Percentiles rank a stretch among this genome's conserved stretches.
These are phyloP conservation scores for Drosophila micromelanica DNA, from an alignment of 1,140 invertebrate genomes.

Conservation along the genomic window DNA sequence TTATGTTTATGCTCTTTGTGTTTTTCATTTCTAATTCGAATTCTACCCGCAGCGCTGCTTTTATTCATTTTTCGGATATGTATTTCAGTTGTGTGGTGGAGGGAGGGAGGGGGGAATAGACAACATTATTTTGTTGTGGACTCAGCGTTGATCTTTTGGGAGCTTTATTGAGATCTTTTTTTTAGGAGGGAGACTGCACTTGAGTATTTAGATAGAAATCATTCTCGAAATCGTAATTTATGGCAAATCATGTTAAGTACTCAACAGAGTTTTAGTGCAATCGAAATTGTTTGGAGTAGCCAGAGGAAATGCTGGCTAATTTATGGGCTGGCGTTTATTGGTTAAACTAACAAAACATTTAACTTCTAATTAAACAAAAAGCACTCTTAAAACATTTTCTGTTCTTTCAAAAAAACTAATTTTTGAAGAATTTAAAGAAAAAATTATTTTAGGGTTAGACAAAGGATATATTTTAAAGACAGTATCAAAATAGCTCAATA, in stretches of 20 bases:
- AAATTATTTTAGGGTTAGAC: no score
- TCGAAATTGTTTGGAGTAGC: conserved; percentile 8
- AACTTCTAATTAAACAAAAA: neutral
- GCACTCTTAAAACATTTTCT: no score
- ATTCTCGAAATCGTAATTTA: conserved; percentile 37
- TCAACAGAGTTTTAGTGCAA: neutral
- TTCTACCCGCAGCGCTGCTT: conserved; percentile 34
- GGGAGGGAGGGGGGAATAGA: conserved; percentile 2
- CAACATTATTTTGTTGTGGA: conserved; percentile 17
- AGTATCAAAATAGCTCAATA: no score
- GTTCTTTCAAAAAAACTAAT: no score
- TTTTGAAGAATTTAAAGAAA: no score
- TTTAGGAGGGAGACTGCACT: neutral
- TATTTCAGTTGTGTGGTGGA: neutral
- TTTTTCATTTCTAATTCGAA: conserved; percentile 15
- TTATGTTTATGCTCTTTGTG: conserved; percentile 9
- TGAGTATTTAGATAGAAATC: conserved; percentile 36
- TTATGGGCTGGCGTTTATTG: neutral
- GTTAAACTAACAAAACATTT: neutral
- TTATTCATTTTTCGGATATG: conserved; percentile 25
- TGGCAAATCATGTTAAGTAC: conserved; percentile 13
- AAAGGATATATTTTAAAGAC: no score
- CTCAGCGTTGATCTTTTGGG: conserved; percentile 13
- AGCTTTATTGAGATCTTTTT: conserved; percentile 19
- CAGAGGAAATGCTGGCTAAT: conserved; percentile 5